Conservation (phyloP, 2,888 invertebrate species). For the Caenorhabditis sp. region DNA sequence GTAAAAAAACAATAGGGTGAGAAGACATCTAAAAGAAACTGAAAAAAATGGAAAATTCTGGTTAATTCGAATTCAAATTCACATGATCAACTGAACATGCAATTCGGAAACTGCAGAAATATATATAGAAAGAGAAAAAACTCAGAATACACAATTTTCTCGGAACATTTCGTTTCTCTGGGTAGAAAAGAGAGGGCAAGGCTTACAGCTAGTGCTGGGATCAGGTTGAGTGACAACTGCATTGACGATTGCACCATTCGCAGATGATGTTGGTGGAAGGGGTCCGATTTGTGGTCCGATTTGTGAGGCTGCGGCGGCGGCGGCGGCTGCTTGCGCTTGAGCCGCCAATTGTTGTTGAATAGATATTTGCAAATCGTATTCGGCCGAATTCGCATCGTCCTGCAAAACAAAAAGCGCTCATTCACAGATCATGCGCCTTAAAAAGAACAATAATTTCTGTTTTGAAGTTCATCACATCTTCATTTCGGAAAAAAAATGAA, state of each 20-base stretch:
- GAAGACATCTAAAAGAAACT: constrained; percentile 23
- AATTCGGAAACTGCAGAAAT: not conserved
- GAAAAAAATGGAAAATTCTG: constrained; percentile 30
- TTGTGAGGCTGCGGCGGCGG: constrained; percentile 17
- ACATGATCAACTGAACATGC: constrained; percentile 1
- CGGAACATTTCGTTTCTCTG: too few species aligned
- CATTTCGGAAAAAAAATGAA: not conserved
- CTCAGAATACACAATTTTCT: not conserved
- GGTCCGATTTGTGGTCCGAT: constrained; percentile 39
- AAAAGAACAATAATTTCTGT: not conserved
- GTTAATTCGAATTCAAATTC: constrained; percentile 1
- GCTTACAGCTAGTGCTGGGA: constrained; percentile 56
- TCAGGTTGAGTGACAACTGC: constrained; percentile 41
- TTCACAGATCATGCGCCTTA: constrained; percentile 47
- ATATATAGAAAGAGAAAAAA: not conserved
- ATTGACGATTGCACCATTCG: not conserved
- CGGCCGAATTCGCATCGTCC: constrained; percentile 36
- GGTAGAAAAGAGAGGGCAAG: constrained; percentile 29
- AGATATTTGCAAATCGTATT: constrained; percentile 50
- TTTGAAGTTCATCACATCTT: not conserved
- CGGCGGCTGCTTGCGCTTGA: constrained; percentile 13
- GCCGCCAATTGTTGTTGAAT: constrained; percentile 53
- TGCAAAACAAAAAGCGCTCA: constrained; percentile 52
- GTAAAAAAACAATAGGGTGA: not conserved
- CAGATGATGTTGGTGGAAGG: not conserved